Evolutionary conservation across 2,113 vertebrate genomes (phyloP).

Genomic region (Leptocoma aspasia): DNA sequence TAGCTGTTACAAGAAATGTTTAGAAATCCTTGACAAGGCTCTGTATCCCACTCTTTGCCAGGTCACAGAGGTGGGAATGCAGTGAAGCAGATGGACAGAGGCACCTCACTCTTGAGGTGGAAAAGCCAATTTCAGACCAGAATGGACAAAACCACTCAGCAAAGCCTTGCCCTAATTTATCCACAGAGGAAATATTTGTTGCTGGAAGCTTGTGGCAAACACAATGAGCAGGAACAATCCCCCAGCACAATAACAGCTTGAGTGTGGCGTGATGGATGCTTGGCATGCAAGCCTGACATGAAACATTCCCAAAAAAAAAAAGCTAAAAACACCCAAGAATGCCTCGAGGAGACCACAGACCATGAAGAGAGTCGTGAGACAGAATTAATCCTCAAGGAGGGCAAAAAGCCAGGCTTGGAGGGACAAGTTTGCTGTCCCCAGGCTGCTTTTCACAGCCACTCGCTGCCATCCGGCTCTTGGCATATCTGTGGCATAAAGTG

Average conservation of each 20-base stretch:
- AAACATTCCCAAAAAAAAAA: not conserved
- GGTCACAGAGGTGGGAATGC: not conserved
- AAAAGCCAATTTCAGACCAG: not conserved
- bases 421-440: not conserved
- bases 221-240: conserved; percentile 24
- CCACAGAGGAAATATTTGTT: not conserved
- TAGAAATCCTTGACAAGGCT: not conserved
- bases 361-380: not conserved
- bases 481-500: not conserved
- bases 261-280: not conserved
- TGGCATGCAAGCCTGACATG: not conserved
- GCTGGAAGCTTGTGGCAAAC: not conserved
- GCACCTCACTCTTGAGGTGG: not conserved
- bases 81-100: not conserved
- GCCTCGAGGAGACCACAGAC: conserved; percentile 26
- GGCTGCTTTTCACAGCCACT: not conserved
- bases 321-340: not conserved
- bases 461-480: not conserved
- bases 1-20: not conserved
- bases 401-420: not conserved
- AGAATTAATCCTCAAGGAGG: not conserved
- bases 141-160: not conserved
- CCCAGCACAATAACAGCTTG: not conserved
- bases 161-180: not conserved
- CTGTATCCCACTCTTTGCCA: not conserved